These are phyloP conservation scores for Elephantulus edwardii DNA, from an alignment of 2,113 vertebrate species.

Conservation along the genomic window DNA sequence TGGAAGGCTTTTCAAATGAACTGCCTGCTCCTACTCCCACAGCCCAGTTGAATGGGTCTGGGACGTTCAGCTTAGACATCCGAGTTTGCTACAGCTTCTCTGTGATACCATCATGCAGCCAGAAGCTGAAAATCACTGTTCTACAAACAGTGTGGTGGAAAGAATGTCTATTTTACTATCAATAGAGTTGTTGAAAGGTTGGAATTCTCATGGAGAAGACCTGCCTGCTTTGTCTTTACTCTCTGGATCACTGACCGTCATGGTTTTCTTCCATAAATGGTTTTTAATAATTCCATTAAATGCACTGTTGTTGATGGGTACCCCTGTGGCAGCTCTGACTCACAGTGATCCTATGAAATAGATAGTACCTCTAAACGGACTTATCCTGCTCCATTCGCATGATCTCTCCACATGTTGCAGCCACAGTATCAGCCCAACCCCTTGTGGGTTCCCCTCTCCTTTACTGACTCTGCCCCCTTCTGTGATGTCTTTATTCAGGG, in stretches of 20 bases:
- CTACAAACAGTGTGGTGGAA: background rate
- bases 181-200: background rate
- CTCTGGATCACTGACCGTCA: background rate
- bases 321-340: too few relatives aligned
- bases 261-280: background rate
- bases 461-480: too few relatives aligned
- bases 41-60: background rate
- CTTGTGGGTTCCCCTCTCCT: too few relatives aligned
- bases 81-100: background rate
- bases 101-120: background rate
- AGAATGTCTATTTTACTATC: background rate
- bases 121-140: background rate
- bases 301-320: too few relatives aligned
- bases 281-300: slow-evolving; percentile 9
- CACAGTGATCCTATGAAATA: too few relatives aligned
- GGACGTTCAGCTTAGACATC: background rate
- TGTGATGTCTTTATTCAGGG: too few relatives aligned
- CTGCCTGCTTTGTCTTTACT: background rate
- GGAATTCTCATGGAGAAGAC: background rate
- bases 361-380: too few relatives aligned
- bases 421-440: too few relatives aligned
- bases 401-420: too few relatives aligned
- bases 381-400: too few relatives aligned
- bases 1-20: background rate
- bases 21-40: background rate